phyloP scores from a whole-genome alignment of 2,113 vertebrate genomes.

The Eptatretus burgeri region DNA sequence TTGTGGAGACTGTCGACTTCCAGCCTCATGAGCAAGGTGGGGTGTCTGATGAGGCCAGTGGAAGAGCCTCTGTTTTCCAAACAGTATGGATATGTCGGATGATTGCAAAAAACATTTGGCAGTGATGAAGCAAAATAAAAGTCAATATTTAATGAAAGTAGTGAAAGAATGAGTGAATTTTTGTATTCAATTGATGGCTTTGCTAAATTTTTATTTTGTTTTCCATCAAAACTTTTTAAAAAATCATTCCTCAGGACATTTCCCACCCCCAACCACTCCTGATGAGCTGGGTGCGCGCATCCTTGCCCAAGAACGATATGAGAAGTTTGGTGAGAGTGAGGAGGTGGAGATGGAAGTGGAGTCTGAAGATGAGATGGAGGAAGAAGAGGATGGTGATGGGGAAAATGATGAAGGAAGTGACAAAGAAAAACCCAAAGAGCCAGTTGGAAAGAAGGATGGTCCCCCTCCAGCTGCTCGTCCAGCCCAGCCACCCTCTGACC shows the following conservation, averaged over 20 bases:
- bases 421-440: neutral
- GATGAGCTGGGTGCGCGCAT: constrained; percentile 86
- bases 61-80: neutral
- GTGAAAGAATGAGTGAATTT: too few relatives aligned
- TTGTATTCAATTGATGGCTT: too few relatives aligned
- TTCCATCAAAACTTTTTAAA: too few relatives aligned
- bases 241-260: constrained; percentile 45
- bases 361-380: constrained; percentile 68
- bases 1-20: constrained; percentile 90
- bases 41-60: neutral
- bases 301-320: constrained; percentile 84
- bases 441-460: neutral
- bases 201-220: too few relatives aligned
- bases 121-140: neutral
- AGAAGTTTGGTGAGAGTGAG: constrained; percentile 93
- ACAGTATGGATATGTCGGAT: neutral
- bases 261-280: constrained; percentile 78
- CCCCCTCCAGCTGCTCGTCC: too few relatives aligned
- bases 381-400: constrained; percentile 21
- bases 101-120: neutral
- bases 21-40: constrained; percentile 81
- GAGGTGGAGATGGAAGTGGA: constrained; percentile 98
- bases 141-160: too few relatives aligned
- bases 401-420: neutral
- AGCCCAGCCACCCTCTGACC: constrained; percentile 40